Conservation (phyloP, 1,140 invertebrate species). For the Asbolus verrucosus region DNA sequence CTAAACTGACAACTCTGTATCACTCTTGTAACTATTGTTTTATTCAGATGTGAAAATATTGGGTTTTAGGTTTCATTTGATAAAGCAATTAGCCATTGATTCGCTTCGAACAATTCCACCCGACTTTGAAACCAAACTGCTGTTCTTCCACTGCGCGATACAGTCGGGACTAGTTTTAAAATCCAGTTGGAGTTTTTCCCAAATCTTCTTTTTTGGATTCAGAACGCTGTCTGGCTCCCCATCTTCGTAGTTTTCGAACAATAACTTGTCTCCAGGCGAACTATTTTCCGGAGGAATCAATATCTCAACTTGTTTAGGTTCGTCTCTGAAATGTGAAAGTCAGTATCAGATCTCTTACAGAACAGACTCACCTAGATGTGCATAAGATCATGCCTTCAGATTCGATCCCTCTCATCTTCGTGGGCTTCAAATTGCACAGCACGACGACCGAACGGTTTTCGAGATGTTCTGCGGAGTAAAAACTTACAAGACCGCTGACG, state of each 20-base stretch:
- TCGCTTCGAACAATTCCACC: conserved; percentile 71
- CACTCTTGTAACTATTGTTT: too few relatives aligned
- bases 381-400: conserved; percentile 94
- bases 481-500: conserved; percentile 92
- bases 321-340: conserved; percentile 70
- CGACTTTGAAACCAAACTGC: conserved; percentile 77
- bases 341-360: conserved; percentile 27
- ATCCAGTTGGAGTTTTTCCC: conserved; percentile 91
- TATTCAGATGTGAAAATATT: too few relatives aligned
- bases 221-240: conserved; percentile 86
- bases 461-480: conserved; percentile 90
- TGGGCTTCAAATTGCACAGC: conserved; percentile 93
- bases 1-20: too few relatives aligned
- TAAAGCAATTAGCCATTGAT: conserved; percentile 52
- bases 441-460: conserved; percentile 87
- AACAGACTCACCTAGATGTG: conserved; percentile 79
- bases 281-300: conserved; percentile 80
- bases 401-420: conserved; percentile 90
- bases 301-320: conserved; percentile 85
- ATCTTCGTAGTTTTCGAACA: conserved; percentile 80
- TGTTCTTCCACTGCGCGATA: conserved; percentile 86
- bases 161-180: conserved; percentile 82
- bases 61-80: too few relatives aligned
- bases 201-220: conserved; percentile 98
- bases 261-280: conserved; percentile 83